Percentiles rank a stretch among this genome's conserved stretches.
Conservation (phyloP, 2,797 vertebrate genomes). For the Petrocephalus sullivani region DNA sequence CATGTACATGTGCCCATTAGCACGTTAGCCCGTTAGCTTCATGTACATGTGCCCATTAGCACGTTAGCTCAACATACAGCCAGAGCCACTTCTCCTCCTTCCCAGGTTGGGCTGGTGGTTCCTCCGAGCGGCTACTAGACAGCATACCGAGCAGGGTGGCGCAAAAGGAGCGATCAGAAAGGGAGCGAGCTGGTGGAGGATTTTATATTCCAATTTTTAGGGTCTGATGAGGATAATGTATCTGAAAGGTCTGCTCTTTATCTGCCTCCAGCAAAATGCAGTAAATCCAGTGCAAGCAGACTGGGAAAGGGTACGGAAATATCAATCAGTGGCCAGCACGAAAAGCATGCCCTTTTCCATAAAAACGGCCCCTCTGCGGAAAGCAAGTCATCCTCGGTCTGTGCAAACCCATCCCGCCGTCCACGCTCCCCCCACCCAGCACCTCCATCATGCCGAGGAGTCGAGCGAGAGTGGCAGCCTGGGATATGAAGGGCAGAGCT, state of each 20-base stretch:
- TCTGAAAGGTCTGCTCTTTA: background rate
- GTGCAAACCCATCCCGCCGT: background rate
- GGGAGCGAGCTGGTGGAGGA: background rate
- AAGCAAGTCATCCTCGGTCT: background rate
- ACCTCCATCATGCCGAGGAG: background rate
- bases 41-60: background rate
- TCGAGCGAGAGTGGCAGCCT: background rate
- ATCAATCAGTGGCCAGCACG: background rate
- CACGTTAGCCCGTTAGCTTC: background rate
- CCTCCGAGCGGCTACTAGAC: background rate
- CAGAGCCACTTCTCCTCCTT: background rate
- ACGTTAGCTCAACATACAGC: background rate
- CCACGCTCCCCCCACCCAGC: background rate
- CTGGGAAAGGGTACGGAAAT: background rate
- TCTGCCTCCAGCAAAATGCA: background rate
- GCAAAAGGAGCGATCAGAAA: background rate
- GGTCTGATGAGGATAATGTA: constrained; percentile 21
- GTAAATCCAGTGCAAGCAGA: background rate
- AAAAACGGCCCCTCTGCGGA: background rate
- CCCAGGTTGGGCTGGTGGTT: background rate
- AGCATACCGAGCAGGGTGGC: background rate
- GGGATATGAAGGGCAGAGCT: constrained; percentile 24
- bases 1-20: background rate
- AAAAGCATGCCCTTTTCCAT: background rate
- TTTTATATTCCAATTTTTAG: background rate